These are phyloP conservation scores for Melanitta fusca DNA, from an alignment of 2,797 vertebrate genomes.

Conservation along the genomic window DNA sequence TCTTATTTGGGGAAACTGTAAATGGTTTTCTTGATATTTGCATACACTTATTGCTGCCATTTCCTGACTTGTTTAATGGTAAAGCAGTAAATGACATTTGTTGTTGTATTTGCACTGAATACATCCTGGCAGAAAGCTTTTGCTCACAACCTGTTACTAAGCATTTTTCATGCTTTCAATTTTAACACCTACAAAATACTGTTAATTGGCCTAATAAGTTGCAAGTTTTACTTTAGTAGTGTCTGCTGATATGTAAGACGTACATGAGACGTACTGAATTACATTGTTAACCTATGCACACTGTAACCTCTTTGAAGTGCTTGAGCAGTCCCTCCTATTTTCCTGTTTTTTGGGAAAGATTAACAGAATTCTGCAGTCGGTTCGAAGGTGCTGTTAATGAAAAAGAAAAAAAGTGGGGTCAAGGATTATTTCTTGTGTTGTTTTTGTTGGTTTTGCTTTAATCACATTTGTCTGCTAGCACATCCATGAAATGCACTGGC, in stretches of 20 bases:
- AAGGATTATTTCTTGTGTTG: not conserved
- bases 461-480: not conserved
- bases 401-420: not conserved
- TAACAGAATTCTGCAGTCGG: not conserved
- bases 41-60: not conserved
- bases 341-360: conserved; percentile 7
- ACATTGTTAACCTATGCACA: not conserved
- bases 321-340: not conserved
- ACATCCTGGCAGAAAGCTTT: not conserved
- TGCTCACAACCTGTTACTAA: not conserved
- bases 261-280: not conserved
- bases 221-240: not conserved
- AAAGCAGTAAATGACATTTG: not conserved
- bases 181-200: not conserved
- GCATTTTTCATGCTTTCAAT: not conserved
- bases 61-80: not conserved
- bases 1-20: not conserved
- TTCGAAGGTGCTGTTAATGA: conserved; percentile 10
- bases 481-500: not conserved
- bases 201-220: not conserved
- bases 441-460: not conserved
- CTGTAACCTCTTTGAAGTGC: not conserved
- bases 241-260: not conserved
- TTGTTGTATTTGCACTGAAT: not conserved
- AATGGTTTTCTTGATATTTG: not conserved